phyloP scores from a whole-genome alignment of 2,797 vertebrate species.

The Gallirallus australis region DNA sequence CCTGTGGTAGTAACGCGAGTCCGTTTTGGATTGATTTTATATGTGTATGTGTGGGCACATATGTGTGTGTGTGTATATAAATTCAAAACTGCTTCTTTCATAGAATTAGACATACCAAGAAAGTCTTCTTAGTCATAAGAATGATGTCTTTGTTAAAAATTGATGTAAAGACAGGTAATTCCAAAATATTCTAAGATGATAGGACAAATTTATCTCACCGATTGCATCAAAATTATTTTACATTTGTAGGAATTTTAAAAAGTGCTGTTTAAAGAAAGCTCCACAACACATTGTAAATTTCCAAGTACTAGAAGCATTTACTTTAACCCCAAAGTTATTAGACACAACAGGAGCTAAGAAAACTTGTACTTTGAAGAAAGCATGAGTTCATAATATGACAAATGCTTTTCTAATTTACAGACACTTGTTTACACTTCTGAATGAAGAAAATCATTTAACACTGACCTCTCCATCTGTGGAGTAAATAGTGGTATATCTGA shows the following conservation, averaged over 20 bases:
- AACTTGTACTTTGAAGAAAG: neutral
- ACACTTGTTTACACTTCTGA: neutral
- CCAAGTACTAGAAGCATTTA: neutral
- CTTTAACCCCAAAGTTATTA: neutral
- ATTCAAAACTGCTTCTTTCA: neutral
- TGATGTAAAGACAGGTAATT: neutral
- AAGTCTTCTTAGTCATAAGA: neutral
- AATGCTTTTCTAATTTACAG: neutral
- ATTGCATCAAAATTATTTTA: neutral
- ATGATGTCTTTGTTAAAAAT: neutral
- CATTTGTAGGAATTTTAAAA: neutral
- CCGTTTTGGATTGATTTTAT: neutral
- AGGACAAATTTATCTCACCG: neutral
- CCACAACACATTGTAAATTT: neutral
- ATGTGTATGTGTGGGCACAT: too few species aligned
- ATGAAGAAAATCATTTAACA: neutral
- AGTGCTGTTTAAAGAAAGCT: neutral
- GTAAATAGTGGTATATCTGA: fast-evolving
- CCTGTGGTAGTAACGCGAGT: neutral
- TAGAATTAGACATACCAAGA: neutral
- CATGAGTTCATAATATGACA: neutral
- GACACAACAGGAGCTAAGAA: neutral
- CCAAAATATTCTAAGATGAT: neutral
- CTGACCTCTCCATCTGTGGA: neutral
- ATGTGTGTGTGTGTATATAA: too few species aligned